Base-by-base conservation (phyloP, 2,888 invertebrate species). In the Boloria euphrosyne region DNA sequence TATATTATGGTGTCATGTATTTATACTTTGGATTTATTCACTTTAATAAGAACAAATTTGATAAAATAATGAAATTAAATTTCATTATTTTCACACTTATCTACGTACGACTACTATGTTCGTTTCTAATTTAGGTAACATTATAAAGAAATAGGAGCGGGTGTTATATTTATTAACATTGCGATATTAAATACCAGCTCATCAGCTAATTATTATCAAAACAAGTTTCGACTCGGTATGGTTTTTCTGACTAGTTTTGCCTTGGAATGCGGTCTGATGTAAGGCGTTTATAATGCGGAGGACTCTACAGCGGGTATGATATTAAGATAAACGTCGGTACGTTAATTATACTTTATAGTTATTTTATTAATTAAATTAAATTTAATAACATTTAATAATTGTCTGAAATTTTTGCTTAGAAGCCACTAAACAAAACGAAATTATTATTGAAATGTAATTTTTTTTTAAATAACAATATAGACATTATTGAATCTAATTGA, bases 191-290 rank as follows among this genome's bases (percentile, higher is more conserved):
- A 68, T 66, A 70, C 61, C 62, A 62, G 61, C 52, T 53, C 60
- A 69, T 58, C 63, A 51, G 64, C 67, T 70, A 72, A 69, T 69
- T 68, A 66, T 60, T 71, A 69, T 65, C 69, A 64, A 71, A 71
- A 72, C 72, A 66, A 65, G 72, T 71, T 69, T 69, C 47, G 62
- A 68, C 66, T 69, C 62, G 69, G 67, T 63, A 66, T 69, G 66
- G 71, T 71, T 71, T 69, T 71, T 71, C 66, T 66, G 65, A 69
- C 66, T 68, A 72, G 71, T 71, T 69, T 68, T 65, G 60, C 63
- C 31, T 50, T 62, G 72, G 72, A 71, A 72, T 72, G 72, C 66
- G 66, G 68, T 68, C 67, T 69, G 72, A 67, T 69, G 70, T 71
- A 67, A 70, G 63, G 64, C 68, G 64, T 70, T 68, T 65, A 66